Conservation (phyloP, 2,797 vertebrate species). For the Siniperca undulata region DNA sequence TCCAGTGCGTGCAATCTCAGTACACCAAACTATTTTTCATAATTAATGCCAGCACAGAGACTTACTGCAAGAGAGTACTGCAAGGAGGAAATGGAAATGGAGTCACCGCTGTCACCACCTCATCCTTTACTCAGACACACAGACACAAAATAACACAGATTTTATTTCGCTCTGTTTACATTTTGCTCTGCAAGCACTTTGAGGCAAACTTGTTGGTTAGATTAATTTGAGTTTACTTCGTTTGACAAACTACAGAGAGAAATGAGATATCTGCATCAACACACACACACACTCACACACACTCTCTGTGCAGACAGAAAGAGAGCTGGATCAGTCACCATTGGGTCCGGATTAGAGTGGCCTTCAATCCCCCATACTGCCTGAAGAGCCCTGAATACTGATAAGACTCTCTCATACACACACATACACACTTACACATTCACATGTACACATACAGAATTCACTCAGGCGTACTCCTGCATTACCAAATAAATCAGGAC, state of each 20-base stretch:
- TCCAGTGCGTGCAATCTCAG: slow-evolving; percentile 40
- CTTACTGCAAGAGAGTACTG: slow-evolving; percentile 18
- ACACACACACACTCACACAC: slow-evolving; percentile 18
- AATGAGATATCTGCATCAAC: slow-evolving; percentile 39
- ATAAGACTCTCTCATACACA: slow-evolving; percentile 49
- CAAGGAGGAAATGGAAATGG: slow-evolving; percentile 57
- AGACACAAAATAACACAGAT: slow-evolving; percentile 31
- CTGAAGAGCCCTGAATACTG: slow-evolving; percentile 54
- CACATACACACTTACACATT: not conserved
- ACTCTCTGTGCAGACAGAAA: slow-evolving; percentile 34
- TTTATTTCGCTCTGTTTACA: slow-evolving; percentile 42
- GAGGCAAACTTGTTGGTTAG: slow-evolving; percentile 33
- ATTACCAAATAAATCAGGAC: slow-evolving; percentile 43
- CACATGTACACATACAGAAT: slow-evolving; percentile 2
- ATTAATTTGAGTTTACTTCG: slow-evolving; percentile 38
- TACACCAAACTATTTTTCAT: slow-evolving; percentile 63
- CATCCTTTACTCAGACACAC: slow-evolving; percentile 54
- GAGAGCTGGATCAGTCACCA: slow-evolving; percentile 68
- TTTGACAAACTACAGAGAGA: slow-evolving; percentile 50
- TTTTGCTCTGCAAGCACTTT: slow-evolving; percentile 61
- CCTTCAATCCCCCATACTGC: slow-evolving; percentile 59
- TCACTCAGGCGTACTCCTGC: slow-evolving; percentile 20
- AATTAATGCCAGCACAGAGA: slow-evolving; percentile 67
- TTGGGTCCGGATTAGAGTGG: slow-evolving; percentile 75
- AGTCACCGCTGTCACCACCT: slow-evolving; percentile 47